Evolutionary conservation across 1,140 invertebrate species (phyloP), one percentile per base, ranked within the genome.

Genomic region (Papilio aristodemus): DNA sequence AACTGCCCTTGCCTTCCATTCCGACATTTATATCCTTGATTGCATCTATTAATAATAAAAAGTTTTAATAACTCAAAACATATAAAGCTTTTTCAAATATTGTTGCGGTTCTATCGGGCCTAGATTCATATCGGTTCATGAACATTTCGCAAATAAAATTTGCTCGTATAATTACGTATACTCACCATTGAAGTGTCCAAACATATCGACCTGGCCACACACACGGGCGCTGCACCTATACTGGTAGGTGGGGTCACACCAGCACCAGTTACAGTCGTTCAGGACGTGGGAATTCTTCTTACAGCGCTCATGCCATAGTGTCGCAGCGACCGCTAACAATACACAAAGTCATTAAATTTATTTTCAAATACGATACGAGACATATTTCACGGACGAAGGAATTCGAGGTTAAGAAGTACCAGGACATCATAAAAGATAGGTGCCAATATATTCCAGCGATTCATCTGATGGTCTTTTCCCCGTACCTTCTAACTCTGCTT

Each of bases 241-340:
- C 11, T 66, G 37, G 1, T 72, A 60, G 0, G 70, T 72, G 6
- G 9, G 9, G 27, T 74, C 69, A 39, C 87, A 90, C 22, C 67
- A 60, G 32, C 87, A 90, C 87, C 87, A 90, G 46, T 90, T 90
- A 41, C 87, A 90, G 36, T 90, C 87, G 62, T 88, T 90, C 7
- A 90, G 60, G 1, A 79, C 74, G 0, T 72, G 62, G 6, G 70
- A 69, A 11, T 81, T 73, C 10, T 57, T 77, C 0, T 27, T 46
- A 62, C 87, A 88, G 5, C 38, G 60, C 9, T 78, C 74, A 6
- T 19, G 71, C 79, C 83, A 86, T 27, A 82, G 7, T 57, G 68
- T 71, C 39, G 72, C 46, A 11, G 76, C 62, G 5, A 80, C 41
- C 17, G 75, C 84, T 84, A 73, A 22, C 70, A 71, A 64, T 4